A percentile compares a stretch with the other conserved stretches of the same genome.
Conservation (phyloP, 2,113 vertebrate species). For the Malaclemys terrapin region DNA sequence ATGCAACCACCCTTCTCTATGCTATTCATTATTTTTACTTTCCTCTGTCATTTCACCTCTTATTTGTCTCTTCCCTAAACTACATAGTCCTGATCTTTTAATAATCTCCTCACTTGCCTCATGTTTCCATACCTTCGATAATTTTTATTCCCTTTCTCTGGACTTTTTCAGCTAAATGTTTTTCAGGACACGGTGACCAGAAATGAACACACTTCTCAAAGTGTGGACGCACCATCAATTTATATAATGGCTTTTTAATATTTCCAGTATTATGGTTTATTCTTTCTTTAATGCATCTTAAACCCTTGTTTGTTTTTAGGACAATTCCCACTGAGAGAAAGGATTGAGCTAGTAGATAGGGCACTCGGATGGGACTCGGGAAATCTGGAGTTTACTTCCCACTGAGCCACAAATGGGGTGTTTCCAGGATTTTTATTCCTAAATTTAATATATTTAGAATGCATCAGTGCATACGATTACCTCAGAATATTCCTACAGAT, state of each 20-base stretch:
- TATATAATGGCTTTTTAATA: background rate
- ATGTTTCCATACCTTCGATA: constrained; percentile 3
- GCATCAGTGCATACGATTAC: background rate
- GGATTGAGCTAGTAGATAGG: background rate
- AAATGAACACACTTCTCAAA: background rate
- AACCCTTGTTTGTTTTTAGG: background rate
- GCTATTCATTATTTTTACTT: constrained; percentile 29
- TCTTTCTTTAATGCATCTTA: background rate
- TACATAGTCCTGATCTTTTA: constrained; percentile 4
- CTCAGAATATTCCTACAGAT: constrained; percentile 11
- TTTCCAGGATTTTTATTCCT: background rate
- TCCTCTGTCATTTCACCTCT: background rate
- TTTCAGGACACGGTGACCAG: background rate
- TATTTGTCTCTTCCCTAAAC: background rate
- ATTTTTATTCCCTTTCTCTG: background rate
- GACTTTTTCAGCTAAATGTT: background rate
- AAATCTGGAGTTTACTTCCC: background rate
- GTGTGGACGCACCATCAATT: background rate
- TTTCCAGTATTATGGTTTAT: background rate
- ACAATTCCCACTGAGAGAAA: background rate
- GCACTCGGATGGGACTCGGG: constrained; percentile 11
- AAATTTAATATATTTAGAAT: constrained; percentile 26
- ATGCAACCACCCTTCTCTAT: background rate
- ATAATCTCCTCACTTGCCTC: background rate
- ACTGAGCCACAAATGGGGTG: background rate